Conservation (phyloP, 2,113 vertebrate genomes). For the Aldabrachelys gigantea region DNA sequence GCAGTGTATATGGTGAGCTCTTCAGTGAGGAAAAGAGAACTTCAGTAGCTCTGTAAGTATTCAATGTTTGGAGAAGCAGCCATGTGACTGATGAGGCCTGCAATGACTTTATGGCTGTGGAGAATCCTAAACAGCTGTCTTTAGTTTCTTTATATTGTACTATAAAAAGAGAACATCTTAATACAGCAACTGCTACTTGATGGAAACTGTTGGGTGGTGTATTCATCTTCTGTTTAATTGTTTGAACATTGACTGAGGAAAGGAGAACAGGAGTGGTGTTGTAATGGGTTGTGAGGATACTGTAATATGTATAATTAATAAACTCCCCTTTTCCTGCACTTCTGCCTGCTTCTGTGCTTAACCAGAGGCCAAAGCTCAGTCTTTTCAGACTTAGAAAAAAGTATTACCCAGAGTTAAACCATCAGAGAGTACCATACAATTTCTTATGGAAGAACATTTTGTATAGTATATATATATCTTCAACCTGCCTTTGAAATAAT, state of each 20-base stretch:
- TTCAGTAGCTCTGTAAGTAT: no score
- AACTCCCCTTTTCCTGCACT: neutral
- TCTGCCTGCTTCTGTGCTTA: neutral
- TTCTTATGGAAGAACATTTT: no score
- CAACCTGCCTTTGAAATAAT: no score
- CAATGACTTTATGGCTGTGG: no score
- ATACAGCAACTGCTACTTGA: neutral
- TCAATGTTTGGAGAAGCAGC: no score
- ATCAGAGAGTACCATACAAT: no score
- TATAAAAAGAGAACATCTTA: neutral
- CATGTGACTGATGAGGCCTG: no score
- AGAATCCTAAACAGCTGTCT: neutral
- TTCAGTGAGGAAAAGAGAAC: no score
- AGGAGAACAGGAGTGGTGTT: neutral
- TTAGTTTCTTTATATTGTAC: neutral
- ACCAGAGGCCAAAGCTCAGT: neutral
- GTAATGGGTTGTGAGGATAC: neutral
- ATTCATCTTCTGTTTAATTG: neutral
- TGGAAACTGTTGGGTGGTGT: neutral
- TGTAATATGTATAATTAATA: neutral
- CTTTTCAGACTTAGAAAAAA: neutral
- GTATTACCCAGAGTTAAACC: neutral
- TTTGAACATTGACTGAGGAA: neutral
- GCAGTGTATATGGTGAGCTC: no score
- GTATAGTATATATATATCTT: no score